phyloP scores from a whole-genome alignment of 1,140 invertebrate species.

The Drosophila erecta region DNA sequence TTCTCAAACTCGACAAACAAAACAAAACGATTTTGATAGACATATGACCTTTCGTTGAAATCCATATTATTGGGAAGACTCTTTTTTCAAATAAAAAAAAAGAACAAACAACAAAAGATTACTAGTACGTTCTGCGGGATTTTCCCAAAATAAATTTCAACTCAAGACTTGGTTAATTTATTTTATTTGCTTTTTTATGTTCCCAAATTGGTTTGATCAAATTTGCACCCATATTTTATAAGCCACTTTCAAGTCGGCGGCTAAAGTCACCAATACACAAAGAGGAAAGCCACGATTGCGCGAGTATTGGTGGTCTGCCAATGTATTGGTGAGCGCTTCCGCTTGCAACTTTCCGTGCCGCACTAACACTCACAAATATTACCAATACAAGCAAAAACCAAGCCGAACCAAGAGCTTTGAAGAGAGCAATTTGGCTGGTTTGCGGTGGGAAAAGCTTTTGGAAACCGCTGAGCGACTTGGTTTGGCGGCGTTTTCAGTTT shows the following conservation, averaged over 20 bases:
- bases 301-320: constrained; percentile 32
- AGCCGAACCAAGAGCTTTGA: constrained; percentile 42
- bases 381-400: constrained; percentile 32
- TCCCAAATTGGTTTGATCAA: constrained; percentile 16
- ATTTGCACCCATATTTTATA: constrained; percentile 39
- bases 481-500: constrained; percentile 74
- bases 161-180: constrained; percentile 50
- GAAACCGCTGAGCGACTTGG: constrained; percentile 46
- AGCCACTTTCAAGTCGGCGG: constrained; percentile 12
- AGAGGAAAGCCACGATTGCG: not conserved
- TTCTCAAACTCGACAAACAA: constrained; percentile 26
- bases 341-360: constrained; percentile 58
- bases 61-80: constrained; percentile 28
- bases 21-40: constrained; percentile 31
- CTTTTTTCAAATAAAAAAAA: constrained; percentile 14
- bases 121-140: constrained; percentile 50
- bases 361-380: constrained; percentile 30
- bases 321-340: constrained; percentile 65
- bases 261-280: constrained; percentile 38
- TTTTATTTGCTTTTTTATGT: constrained; percentile 40
- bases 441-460: constrained; percentile 59
- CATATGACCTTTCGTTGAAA: constrained; percentile 56
- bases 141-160: constrained; percentile 58
- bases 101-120: constrained; percentile 33
- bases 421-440: constrained; percentile 28